These are phyloP conservation scores for Aphidius ervi DNA, from an alignment of 1,140 invertebrate species.

Conservation along the genomic window DNA sequence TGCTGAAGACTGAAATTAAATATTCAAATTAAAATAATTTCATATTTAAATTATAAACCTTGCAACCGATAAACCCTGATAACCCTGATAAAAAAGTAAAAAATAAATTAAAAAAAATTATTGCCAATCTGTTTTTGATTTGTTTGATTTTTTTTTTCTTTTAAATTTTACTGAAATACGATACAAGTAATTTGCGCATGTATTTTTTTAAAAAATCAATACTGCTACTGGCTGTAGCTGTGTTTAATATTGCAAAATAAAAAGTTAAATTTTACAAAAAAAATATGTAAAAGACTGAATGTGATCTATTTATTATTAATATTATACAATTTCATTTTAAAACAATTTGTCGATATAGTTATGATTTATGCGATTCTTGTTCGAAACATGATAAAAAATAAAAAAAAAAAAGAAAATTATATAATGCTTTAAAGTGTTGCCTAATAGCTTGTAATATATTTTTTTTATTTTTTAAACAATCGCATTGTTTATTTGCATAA, in stretches of 20 bases:
- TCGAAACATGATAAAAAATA: slow-evolving; percentile 24
- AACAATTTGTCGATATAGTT: slow-evolving; percentile 24
- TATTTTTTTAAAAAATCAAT: neutral
- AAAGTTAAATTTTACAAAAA: slow-evolving; percentile 5
- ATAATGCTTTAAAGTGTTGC: neutral
- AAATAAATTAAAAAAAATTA: no score
- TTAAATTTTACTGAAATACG: no score
- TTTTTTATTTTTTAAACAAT: slow-evolving; percentile 1
- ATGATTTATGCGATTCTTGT: slow-evolving; percentile 25
- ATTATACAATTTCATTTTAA: slow-evolving; percentile 33
- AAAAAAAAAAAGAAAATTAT: no score
- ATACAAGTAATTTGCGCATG: neutral
- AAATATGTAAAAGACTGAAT: slow-evolving; percentile 15
- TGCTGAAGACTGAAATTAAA: no score
- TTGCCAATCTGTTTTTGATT: no score
- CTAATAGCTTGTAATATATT: no score
- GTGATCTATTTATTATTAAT: slow-evolving; percentile 35
- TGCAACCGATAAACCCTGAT: no score
- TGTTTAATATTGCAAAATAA: neutral
- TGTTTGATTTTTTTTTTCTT: no score
- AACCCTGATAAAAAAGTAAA: no score
- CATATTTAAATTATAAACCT: no score
- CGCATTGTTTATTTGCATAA: neutral
- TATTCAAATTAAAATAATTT: no score
- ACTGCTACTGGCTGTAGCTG: neutral